Percentiles rank a stretch among this genome's conserved stretches.
These are phyloP conservation scores for Anarsia innoxiella DNA, from an alignment of 2,888 invertebrate genomes.

Conservation along the genomic window DNA sequence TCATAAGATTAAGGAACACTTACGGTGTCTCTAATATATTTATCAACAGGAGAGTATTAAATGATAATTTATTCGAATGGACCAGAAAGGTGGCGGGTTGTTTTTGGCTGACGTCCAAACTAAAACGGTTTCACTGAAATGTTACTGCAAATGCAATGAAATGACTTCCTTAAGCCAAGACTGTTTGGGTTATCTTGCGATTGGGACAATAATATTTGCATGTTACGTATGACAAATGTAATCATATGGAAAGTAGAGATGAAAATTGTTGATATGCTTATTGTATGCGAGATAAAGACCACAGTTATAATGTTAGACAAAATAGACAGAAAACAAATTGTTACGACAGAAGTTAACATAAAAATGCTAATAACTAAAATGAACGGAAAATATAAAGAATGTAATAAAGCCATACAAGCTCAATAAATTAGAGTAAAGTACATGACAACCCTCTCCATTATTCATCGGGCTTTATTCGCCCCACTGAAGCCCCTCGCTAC, in stretches of 20 bases:
- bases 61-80: constrained; percentile 41
- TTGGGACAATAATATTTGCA: constrained; percentile 13
- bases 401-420: neutral
- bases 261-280: no score
- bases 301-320: neutral
- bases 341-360: neutral
- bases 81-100: constrained; percentile 37
- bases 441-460: constrained; percentile 7
- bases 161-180: constrained; percentile 33
- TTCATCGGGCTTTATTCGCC: constrained; percentile 8
- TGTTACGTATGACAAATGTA: constrained; percentile 5
- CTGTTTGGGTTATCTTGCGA: constrained; percentile 12
- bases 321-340: neutral
- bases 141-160: constrained; percentile 36
- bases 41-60: constrained; percentile 34
- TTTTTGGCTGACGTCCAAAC: constrained; percentile 46
- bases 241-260: neutral
- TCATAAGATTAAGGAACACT: no score
- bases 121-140: constrained; percentile 47
- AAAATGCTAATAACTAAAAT: no score
- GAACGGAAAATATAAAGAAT: neutral
- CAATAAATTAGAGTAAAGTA: neutral
- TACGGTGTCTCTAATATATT: no score
- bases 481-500: constrained; percentile 11
- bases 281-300: no score